Evolutionary conservation across 2,113 vertebrate genomes (phyloP), one percentile per base, ranked within the genome.

Genomic region (Misgurnus mizolepis): DNA sequence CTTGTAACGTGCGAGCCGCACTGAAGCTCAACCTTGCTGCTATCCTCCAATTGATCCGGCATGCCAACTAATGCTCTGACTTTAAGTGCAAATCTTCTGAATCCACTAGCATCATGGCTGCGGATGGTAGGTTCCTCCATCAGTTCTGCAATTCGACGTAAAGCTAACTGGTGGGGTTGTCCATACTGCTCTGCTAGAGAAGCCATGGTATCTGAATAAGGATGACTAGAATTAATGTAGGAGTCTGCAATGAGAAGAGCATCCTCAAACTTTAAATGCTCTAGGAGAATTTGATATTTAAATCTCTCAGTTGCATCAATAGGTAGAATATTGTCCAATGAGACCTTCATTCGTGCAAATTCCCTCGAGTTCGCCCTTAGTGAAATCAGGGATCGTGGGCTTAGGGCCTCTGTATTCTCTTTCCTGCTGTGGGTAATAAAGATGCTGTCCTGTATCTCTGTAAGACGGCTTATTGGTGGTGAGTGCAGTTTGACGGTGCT

Each of bases 261-360:
- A n/a, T 80, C 67, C 14, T 80, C 67, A 22, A 80, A 69, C 67
- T 80, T 80, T 3, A 80, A 55, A 60, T 80, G 67, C 3, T 80
- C 78, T n/a, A 70, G 6, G 11, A 72, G 58, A 15, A 62, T 39
- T 11, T 80, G 56, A 22, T 80, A 64, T 34, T 80, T 80, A 18
- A 72, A 80, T 15, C 39, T 17, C 56, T 80, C 78, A 1, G 41
- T 80, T 0, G 67, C 50, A 45, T 69, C 74, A 7, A 45, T 10
- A 0, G 74, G 22, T 40, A 65, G 34, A 39, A 65, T 11, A 40
- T 40, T 65, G 5, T 65, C 62, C 11, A 15, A 27, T 11, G 62
- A 65, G 14, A 40, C 34, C 62, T 65, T 65, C 2, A 15, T 40
- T 65, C 62, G 11, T 14, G 62, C 34, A 65, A 65, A 65, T 11